Base-by-base conservation (phyloP, 2,888 invertebrate species). In the Eilema griseolum region DNA sequence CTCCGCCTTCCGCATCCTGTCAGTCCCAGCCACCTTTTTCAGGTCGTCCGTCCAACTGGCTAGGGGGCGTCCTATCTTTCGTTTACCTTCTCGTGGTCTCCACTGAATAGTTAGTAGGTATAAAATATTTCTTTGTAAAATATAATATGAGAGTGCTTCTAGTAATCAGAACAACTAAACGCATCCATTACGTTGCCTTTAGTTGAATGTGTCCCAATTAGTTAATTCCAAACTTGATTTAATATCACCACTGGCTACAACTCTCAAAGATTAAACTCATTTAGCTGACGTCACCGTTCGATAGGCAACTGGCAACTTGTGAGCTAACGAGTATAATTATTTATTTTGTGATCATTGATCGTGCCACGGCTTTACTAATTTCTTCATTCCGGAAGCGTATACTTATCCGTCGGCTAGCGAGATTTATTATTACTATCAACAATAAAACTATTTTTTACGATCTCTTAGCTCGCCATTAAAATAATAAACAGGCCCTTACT, bases 371-470 rank as follows among this genome's bases (percentile, higher is more conserved):
- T 70, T 76, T 61, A 78, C 79, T 77, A 79, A 84, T 85, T 83
- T 81, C 74, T 72, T 80, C 71, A 80, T 80, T 85, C 82, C 85
- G 83, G 81, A 84, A 78, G 81, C 73, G 78, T 76, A 62, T 73
- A 77, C 74, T 71, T 69, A 80, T 73, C 75, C 71, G 73, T 82
- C 84, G 86, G 86, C 88, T 86, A 85, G 70, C 70, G 71, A 79
- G 86, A 89, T 89, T 89, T 88, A 89, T 87, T 85, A 81, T 85
- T 85, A 83, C 80, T 84, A 80, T 78, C 75, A 76, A 85, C 82
- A 85, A 86, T 88, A 85, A 84, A 88, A 86, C 81, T 81, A 81
- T 84, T 86, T 63, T 89, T 88, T 85, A 89, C 83, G 82, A 82
- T 74, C 74, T 74, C 78, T 67, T 59, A 63, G 64, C 59, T 74